phyloP scores from a whole-genome alignment of 2,113 vertebrate genomes.

The Prunella himalayana region DNA sequence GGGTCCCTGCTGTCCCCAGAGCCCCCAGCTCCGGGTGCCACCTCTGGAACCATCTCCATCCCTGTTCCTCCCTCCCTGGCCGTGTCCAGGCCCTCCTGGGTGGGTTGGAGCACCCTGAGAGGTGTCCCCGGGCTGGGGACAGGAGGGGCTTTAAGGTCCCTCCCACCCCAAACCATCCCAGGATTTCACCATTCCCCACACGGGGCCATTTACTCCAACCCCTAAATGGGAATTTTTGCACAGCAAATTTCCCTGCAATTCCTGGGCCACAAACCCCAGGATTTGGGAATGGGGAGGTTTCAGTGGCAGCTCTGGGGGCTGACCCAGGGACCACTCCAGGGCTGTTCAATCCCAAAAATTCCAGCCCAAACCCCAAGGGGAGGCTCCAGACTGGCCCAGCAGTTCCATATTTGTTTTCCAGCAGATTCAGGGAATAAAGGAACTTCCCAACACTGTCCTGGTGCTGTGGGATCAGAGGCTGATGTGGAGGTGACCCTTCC shows the following conservation, averaged over 20 bases:
- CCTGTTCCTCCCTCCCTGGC: not conserved
- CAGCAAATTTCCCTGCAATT: not conserved
- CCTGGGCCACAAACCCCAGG: not conserved
- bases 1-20: not conserved
- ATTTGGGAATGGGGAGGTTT: not conserved
- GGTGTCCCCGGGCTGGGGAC: too few species aligned
- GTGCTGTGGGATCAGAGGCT: not conserved
- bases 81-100: not conserved
- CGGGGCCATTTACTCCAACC: accelerated
- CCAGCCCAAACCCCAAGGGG: not conserved
- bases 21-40: not conserved
- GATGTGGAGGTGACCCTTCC: not conserved
- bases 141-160: not conserved
- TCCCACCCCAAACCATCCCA: not conserved
- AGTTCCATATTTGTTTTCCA: not conserved
- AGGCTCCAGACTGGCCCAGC: not conserved
- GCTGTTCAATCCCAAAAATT: not conserved
- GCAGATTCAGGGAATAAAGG: not conserved
- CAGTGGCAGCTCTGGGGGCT: not conserved
- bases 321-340: not conserved
- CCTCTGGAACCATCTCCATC: not conserved
- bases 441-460: accelerated
- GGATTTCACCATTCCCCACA: not conserved
- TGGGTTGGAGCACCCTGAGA: not conserved
- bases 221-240: not conserved